Conservation (phyloP, 2,888 invertebrate species). For the Caenorhabditis auriculariae region DNA sequence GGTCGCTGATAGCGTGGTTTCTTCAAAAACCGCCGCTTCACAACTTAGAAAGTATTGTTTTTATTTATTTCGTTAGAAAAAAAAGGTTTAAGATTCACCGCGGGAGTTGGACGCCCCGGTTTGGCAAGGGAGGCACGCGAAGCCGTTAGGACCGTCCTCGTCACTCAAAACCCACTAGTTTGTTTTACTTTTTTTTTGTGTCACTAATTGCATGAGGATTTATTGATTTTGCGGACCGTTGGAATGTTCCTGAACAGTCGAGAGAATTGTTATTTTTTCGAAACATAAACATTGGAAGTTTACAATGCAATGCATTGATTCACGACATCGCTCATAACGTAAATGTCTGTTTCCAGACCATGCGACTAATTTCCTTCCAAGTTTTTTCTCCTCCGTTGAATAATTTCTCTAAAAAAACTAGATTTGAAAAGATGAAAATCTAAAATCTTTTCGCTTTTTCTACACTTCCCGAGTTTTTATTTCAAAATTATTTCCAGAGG, state of each 20-base stretch:
- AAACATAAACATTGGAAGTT: too few species aligned
- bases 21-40: slow-evolving; percentile 28
- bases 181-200: not conserved
- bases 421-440: too few species aligned
- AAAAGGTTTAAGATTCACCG: slow-evolving; percentile 50
- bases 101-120: slow-evolving; percentile 57
- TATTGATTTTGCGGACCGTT: not conserved
- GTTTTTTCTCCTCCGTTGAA: too few species aligned
- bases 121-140: slow-evolving; percentile 58
- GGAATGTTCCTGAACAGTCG: not conserved
- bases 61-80: too few species aligned
- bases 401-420: too few species aligned
- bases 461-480: too few species aligned
- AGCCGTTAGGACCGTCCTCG: slow-evolving; percentile 53
- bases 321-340: too few species aligned
- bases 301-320: too few species aligned
- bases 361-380: too few species aligned
- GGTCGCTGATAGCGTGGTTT: slow-evolving; percentile 37
- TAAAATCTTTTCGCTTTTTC: too few species aligned
- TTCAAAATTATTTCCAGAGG: slow-evolving; percentile 50
- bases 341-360: too few species aligned
- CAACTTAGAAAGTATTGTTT: slow-evolving; percentile 38
- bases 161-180: slow-evolving; percentile 53
- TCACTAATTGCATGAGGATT: not conserved
- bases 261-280: not conserved